Conservation (phyloP, 2,888 invertebrate species). For the Drosophila parthenogenetica region DNA sequence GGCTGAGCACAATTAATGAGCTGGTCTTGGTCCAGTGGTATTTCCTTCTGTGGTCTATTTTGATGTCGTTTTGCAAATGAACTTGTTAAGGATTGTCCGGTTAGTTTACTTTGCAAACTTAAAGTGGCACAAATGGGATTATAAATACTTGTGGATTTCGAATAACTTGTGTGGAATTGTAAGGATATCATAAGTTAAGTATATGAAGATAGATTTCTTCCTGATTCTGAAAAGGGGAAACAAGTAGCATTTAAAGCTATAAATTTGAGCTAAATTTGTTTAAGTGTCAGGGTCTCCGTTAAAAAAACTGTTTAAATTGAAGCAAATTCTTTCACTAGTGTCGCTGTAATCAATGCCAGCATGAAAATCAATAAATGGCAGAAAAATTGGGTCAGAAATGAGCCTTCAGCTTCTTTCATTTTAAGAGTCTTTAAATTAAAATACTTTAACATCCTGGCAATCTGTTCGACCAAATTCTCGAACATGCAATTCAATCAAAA, state of each 20-base stretch:
- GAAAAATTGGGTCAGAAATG: constrained; percentile 30
- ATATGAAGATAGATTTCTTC: background rate
- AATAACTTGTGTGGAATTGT: constrained; percentile 24
- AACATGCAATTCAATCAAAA: constrained; percentile 5
- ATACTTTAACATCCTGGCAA: background rate
- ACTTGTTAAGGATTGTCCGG: constrained; percentile 29
- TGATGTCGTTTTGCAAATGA: constrained; percentile 50
- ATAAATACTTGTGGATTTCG: constrained; percentile 18
- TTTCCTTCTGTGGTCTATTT: constrained; percentile 37
- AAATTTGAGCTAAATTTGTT: no score
- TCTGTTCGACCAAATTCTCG: no score
- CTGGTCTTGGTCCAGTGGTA: constrained; percentile 6
- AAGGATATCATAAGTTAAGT: background rate
- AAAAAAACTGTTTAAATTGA: constrained; percentile 1
- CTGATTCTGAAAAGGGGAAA: background rate
- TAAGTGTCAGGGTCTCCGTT: no score
- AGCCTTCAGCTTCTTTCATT: background rate
- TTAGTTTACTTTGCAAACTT: constrained; percentile 23
- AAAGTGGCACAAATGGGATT: constrained; percentile 15
- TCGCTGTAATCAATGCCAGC: constrained; percentile 7
- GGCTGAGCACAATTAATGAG: constrained; percentile 59
- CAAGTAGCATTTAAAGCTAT: background rate
- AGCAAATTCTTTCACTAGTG: constrained; percentile 22
- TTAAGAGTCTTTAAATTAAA: background rate
- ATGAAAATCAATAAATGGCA: constrained; percentile 32